Conservation (phyloP, 30 jellyfish, hydroid and myxozoan species). For the Morbakka virulenta region DNA sequence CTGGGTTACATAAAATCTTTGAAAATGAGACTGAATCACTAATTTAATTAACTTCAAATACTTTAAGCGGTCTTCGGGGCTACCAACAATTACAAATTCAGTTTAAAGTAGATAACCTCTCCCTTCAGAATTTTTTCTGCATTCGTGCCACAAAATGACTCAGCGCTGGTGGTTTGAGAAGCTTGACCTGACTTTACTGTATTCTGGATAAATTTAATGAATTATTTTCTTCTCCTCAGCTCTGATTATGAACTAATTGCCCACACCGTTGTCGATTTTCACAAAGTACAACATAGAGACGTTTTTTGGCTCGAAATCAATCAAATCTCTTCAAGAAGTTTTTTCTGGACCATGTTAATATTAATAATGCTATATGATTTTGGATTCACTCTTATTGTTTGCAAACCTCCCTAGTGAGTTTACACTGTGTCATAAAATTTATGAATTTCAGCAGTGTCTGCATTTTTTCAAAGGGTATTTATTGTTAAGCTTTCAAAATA, state of each 20-base stretch:
- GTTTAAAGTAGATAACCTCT: no score
- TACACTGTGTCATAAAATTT: constrained; percentile 8
- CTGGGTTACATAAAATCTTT: constrained; percentile 15
- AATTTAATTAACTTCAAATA: not conserved
- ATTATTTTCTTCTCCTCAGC: not conserved
- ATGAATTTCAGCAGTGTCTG: constrained; percentile 4
- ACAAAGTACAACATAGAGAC: constrained; percentile 37
- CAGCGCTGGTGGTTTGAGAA: no score
- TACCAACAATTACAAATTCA: constrained; percentile 12
- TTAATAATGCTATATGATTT: constrained; percentile 12
- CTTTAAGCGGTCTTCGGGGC: constrained; percentile 8
- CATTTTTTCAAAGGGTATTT: constrained; percentile 6
- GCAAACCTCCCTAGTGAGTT: constrained; percentile 32
- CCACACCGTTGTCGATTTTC: not conserved
- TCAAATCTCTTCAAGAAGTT: constrained; percentile 23
- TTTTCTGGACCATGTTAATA: constrained; percentile 13
- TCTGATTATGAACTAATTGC: not conserved
- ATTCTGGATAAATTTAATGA: not conserved
- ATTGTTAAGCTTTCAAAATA: not conserved
- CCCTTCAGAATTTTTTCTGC: not conserved
- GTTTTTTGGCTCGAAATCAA: constrained; percentile 9
- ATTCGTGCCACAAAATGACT: constrained; percentile 9
- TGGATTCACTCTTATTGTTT: constrained; percentile 20
- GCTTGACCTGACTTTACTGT: no score
- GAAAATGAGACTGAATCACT: constrained; percentile 19